Evolutionary conservation across 2,888 invertebrate genomes (phyloP).

Genomic region (Rugalucina vietnamica): DNA sequence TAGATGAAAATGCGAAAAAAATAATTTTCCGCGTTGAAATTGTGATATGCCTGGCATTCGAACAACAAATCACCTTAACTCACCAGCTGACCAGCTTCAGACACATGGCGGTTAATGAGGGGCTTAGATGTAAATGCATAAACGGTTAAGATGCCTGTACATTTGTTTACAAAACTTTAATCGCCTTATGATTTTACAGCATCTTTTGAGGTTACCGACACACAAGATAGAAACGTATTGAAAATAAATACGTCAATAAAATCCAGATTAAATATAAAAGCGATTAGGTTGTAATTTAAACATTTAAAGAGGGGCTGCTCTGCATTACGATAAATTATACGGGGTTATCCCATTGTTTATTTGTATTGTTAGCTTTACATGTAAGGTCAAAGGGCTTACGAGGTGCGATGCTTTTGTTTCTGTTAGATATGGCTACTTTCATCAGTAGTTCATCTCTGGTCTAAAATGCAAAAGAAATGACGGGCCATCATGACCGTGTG

Average conservation of each 20-base stretch:
- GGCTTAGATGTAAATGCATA: too few relatives aligned
- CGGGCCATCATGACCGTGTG: too few relatives aligned
- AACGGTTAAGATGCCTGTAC: too few relatives aligned
- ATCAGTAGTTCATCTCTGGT: too few relatives aligned
- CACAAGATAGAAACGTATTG: background rate
- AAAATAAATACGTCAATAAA: background rate
- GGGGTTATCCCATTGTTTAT: background rate
- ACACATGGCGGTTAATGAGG: too few relatives aligned
- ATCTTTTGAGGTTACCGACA: background rate
- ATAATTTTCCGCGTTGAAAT: too few relatives aligned
- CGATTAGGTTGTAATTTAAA: background rate
- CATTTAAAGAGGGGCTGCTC: background rate
- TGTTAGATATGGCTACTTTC: background rate
- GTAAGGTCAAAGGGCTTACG: background rate
- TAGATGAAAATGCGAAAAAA: too few relatives aligned
- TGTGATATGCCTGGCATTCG: too few relatives aligned
- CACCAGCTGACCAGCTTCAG: too few relatives aligned
- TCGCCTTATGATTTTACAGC: background rate
- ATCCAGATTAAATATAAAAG: background rate
- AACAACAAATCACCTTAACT: too few relatives aligned
- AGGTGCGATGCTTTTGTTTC: background rate
- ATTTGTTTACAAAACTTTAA: too few relatives aligned
- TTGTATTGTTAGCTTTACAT: background rate
- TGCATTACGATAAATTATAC: background rate
- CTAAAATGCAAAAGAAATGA: too few relatives aligned